Percentiles rank a stretch among this genome's conserved stretches.
phyloP scores from a whole-genome alignment of 1,140 invertebrate genomes.

The Vanessa tameamea region DNA sequence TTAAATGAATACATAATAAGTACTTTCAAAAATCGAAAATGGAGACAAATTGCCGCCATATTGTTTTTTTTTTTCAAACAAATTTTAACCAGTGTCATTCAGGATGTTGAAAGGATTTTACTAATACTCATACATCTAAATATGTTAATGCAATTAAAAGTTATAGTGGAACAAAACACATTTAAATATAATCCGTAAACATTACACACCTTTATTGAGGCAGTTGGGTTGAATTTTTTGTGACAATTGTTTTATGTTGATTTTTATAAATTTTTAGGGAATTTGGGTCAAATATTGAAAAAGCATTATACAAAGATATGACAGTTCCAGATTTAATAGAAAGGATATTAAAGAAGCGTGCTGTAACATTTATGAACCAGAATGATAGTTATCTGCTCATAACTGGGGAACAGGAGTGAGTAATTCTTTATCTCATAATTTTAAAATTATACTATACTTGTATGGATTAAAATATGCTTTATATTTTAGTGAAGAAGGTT shows the following conservation, averaged over 20 bases:
- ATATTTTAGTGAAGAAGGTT: conserved; percentile 55
- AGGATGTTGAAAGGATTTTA: too few species aligned
- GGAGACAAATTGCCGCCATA: too few species aligned
- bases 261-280: conserved; percentile 49
- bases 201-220: too few species aligned
- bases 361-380: conserved; percentile 78
- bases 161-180: too few species aligned
- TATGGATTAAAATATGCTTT: neutral
- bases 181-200: too few species aligned
- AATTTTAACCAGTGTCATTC: too few species aligned
- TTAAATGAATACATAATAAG: too few species aligned
- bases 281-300: conserved; percentile 80
- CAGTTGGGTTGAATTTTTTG: neutral
- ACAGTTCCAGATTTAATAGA: conserved; percentile 81
- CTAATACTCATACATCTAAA: too few species aligned
- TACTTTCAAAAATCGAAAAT: too few species aligned
- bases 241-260: neutral
- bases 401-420: conserved; percentile 73
- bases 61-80: too few species aligned
- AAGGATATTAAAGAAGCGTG: conserved; percentile 81
- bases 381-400: conserved; percentile 80
- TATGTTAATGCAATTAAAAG: too few species aligned
- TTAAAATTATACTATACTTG: too few species aligned
- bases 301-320: conserved; percentile 81
- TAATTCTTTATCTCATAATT: conserved; percentile 1